A percentile compares a stretch with the other conserved stretches of the same genome.
Evolutionary conservation across 2,113 vertebrate genomes (phyloP).

Genomic region (Thunnus maccoyii): DNA sequence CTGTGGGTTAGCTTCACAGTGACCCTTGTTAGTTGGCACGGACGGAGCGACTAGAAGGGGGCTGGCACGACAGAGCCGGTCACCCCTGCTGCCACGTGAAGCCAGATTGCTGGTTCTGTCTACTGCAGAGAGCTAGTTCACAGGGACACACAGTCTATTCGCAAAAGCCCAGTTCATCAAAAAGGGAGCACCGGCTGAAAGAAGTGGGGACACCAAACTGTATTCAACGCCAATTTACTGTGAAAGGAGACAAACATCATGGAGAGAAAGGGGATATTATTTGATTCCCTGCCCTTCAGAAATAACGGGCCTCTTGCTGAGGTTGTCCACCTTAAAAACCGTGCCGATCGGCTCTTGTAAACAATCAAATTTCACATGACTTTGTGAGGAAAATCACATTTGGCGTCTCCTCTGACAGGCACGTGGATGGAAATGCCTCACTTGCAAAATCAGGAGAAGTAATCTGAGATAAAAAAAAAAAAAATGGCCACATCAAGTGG

Average conservation of each 20-base stretch:
- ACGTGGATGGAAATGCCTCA: constrained; percentile 31
- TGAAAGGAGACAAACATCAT: constrained; percentile 42
- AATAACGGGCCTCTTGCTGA: constrained; percentile 21
- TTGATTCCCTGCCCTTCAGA: not conserved
- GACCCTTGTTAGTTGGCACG: constrained; percentile 55
- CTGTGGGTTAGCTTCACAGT: constrained; percentile 52
- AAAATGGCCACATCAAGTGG: constrained; percentile 18
- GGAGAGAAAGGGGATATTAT: constrained; percentile 37
- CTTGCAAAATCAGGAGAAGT: constrained; percentile 37
- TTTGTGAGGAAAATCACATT: constrained; percentile 23
- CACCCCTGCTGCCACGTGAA: constrained; percentile 73
- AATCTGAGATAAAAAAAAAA: constrained; percentile 43
- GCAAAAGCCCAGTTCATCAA: constrained; percentile 43
- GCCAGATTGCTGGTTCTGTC: constrained; percentile 40
- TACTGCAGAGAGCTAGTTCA: constrained; percentile 39
- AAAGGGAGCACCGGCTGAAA: constrained; percentile 45
- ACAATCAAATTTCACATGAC: not conserved
- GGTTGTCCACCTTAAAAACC: constrained; percentile 6
- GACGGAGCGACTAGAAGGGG: constrained; percentile 35
- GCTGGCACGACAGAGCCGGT: constrained; percentile 53
- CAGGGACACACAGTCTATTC: constrained; percentile 60
- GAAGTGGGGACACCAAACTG: constrained; percentile 32
- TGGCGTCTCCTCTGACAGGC: constrained; percentile 4
- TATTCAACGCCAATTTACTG: constrained; percentile 54
- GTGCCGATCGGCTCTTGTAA: not conserved